Evolutionary conservation across 2,113 vertebrate species (phyloP).

Genomic region (Narcine bancroftii): DNA sequence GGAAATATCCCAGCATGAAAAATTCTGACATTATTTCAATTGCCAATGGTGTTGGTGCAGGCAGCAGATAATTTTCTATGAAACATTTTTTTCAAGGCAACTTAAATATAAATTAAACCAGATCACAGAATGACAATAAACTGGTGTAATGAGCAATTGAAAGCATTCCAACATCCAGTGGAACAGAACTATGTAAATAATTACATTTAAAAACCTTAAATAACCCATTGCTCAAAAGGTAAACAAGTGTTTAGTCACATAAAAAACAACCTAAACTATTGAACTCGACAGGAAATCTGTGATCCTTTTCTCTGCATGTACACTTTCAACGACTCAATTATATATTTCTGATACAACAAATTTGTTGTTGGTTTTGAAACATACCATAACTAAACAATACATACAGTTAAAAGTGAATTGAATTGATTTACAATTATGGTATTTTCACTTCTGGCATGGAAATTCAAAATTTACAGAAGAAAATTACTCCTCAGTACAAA

Average conservation of each 20-base stretch:
- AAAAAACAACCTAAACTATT: slow-evolving; percentile 5
- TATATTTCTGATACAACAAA: not conserved
- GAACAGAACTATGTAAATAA: not conserved
- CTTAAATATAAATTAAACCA: not conserved
- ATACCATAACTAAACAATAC: not conserved
- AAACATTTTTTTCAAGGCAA: not conserved
- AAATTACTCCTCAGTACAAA: not conserved
- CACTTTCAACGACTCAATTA: not conserved
- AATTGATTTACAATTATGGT: not conserved
- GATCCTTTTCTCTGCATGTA: not conserved
- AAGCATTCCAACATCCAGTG: not conserved
- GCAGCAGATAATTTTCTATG: not conserved
- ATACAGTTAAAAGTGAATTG: not conserved
- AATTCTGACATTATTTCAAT: not conserved
- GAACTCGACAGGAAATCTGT: not conserved
- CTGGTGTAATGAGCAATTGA: not conserved
- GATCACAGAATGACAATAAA: not conserved
- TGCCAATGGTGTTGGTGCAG: not conserved
- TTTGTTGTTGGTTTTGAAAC: not conserved
- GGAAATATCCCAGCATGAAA: not conserved
- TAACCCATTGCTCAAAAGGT: not conserved
- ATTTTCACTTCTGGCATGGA: not conserved
- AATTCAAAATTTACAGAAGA: not conserved
- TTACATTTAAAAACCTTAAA: not conserved
- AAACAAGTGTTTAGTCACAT: not conserved